Base-by-base conservation (phyloP, 2,888 invertebrate genomes). In the Odontocerum albicorne region DNA sequence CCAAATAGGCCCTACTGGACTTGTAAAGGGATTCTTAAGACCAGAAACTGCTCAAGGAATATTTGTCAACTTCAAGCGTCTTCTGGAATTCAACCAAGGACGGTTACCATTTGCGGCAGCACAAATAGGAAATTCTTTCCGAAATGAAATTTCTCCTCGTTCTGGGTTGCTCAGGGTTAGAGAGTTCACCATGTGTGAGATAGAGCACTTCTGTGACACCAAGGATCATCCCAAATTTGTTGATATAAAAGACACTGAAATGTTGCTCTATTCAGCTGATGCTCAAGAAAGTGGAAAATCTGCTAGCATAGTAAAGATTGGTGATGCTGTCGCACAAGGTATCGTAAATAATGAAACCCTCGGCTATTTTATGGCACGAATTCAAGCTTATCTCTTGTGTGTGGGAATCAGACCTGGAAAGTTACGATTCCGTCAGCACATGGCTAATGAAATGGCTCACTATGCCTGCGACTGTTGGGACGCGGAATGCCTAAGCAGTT, bases 391-490 rank as follows among this genome's bases (percentile, higher is more conserved):
- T 71, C 74, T 99, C 66, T 67, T 88, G 39, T 89, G 87, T 67
- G 85, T 94, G 60, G 99, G 99, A 36, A 87, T 99, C 49, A 90
- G 95, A 66, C 79, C 88, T 0, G 83, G 84, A 42, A 87, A 88
- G 65, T 72, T 99, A 49, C 84, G 99, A 35, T 99, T 99, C 76
- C 85, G 99, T 21, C 99, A 99, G 70, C 99, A 99, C 69, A 93
- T 99, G 93, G 82, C 88, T 58, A 99, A 99, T 74, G 99, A 99
- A 77, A 99, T 99, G 99, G 99, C 99, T 62, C 99, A 99, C 74
- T 99, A 99, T 72, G 99, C 99, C 6, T 90, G 93, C 72, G 99
- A 99, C 70, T 99, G 99, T 70, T 99, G 99, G 99, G 99, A 99
- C 79, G 98, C 98, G 1, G 99, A 99, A 72, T 92, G 93, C 67